A percentile compares a stretch with the other conserved stretches of the same genome.
Evolutionary conservation across 2,797 vertebrate genomes (phyloP).

Genomic region (Oryzias sinensis): DNA sequence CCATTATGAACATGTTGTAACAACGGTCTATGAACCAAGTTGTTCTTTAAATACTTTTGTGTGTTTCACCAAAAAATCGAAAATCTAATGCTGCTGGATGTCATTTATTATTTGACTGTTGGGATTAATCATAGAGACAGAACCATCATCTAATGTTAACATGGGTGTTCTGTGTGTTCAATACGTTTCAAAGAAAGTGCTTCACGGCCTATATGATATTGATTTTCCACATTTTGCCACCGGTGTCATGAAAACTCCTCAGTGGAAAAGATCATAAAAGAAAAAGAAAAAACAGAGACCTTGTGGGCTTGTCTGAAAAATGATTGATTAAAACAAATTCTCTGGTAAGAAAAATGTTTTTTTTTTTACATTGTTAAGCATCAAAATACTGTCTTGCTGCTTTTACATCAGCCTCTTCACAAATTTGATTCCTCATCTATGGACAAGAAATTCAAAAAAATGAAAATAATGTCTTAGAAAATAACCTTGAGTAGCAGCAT

Average conservation of each 20-base stretch:
- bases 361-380: not conserved
- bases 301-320: not conserved
- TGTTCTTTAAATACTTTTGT: too few relatives aligned
- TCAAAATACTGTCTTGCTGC: not conserved
- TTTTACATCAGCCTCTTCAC: too few relatives aligned
- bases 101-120: not conserved
- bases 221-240: not conserved
- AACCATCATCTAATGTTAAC: not conserved
- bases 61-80: not conserved
- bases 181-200: not conserved
- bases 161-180: not conserved
- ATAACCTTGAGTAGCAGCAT: too few relatives aligned
- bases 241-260: not conserved
- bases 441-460: too few relatives aligned
- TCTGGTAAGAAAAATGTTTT: not conserved
- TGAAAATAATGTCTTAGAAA: too few relatives aligned
- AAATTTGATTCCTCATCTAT: too few relatives aligned
- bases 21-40: too few relatives aligned
- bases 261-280: not conserved
- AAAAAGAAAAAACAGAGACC: slow-evolving; percentile 1
- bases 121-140: not conserved
- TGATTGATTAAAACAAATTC: not conserved
- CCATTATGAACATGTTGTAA: too few relatives aligned
- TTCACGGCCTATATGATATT: not conserved
- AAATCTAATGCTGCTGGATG: not conserved